These are phyloP conservation scores for Hirtodrosophila confusa DNA, from an alignment of 2,888 invertebrate genomes.

Conservation along the genomic window DNA sequence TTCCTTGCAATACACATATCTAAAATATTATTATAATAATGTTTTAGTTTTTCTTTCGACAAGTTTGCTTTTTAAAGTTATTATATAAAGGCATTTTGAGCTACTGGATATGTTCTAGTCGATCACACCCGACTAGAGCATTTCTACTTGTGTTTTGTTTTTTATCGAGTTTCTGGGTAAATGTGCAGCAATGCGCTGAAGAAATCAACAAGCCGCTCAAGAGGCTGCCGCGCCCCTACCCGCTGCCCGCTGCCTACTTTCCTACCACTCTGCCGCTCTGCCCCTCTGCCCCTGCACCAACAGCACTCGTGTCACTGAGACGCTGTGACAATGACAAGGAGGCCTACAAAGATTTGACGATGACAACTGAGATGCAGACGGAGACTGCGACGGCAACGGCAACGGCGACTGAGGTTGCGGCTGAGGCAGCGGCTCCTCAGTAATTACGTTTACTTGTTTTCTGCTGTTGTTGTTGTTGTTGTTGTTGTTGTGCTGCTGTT, in stretches of 20 bases:
- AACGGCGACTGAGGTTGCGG: background rate
- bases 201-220: conserved; percentile 60
- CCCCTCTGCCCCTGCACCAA: background rate
- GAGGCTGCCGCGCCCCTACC: conserved; percentile 22
- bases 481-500: conserved; percentile 23
- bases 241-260: background rate
- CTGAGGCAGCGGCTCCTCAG: conserved; percentile 32
- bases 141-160: background rate
- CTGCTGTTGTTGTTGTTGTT: conserved; percentile 38
- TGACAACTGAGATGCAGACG: conserved; percentile 2
- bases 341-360: conserved; percentile 61
- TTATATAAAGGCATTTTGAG: no score
- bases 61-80: no score
- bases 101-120: no score
- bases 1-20: no score
- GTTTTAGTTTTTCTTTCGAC: no score
- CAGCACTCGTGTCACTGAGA: conserved; percentile 49
- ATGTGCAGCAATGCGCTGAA: conserved; percentile 58
- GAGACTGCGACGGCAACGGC: background rate
- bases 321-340: conserved; percentile 73
- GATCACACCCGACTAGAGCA: no score
- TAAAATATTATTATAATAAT: no score
- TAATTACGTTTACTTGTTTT: conserved; percentile 76
- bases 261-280: background rate
- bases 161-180: conserved; percentile 29